Evolutionary conservation across 2,113 vertebrate genomes (phyloP), one percentile per base, ranked within the genome.

Genomic region (Genyomyrus donnyi): DNA sequence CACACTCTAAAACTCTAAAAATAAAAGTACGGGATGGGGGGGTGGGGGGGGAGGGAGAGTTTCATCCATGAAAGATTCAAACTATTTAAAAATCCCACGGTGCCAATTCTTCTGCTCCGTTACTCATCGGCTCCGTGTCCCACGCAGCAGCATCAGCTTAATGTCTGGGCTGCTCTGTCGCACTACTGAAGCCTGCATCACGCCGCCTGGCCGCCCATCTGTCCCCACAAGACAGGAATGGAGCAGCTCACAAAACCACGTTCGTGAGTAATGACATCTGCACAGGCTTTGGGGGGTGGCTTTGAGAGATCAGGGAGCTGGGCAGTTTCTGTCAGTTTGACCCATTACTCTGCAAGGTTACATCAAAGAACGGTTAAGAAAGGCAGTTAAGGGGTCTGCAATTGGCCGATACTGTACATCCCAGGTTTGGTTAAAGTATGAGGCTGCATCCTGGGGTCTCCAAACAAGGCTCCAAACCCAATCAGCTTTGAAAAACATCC

Each of bases 1-100:
- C 83, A 85, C 45, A 27, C 24, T 86, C n/a, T 50, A 85, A 85
- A 85, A 85, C 9, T 50, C 24, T 85, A 86, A 86, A 86, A 86
- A 50, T 49, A 86, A 86, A 86, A 49, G n/a, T 24, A 42, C 0
- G 3, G 7, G 45, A 24, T 1, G 19, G 45, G 3, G 17, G 8
- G 5, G 39, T 39, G 3, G 17, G 8, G 5, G 19, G 9, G 3
- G 17, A 3, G n/a, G 35, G 24, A 13, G n/a, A 13, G 5, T 7
- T 48, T 86, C 46, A 49, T 11, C 45, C 84, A 13, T 49, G 84
- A 86, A 86, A 86, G 7, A 48, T 49, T n/a, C n/a, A 48, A 86
- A 46, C 84, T 86, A 50, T 50, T 86, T 86, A 49, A 86, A 80
- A 80, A 86, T 48, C n/a, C 15, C 84, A 86, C 42, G 42, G 84